Conservation (phyloP, 35 echinoderm and acorn worm genomes). For the Diadema setosum region DNA sequence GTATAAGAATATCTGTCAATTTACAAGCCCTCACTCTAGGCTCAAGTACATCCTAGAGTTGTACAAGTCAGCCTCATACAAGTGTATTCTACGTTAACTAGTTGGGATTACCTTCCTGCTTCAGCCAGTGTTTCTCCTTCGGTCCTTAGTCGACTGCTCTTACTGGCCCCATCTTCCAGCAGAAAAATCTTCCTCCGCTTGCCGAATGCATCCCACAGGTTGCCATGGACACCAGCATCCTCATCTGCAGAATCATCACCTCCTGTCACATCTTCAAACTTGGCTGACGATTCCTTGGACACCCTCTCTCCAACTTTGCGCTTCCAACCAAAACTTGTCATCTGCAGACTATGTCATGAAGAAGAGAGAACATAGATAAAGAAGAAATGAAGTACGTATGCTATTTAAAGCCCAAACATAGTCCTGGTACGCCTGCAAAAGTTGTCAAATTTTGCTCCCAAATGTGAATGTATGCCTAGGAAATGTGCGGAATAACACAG, state of each 20-base stretch:
- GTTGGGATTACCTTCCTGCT: constrained; percentile 69
- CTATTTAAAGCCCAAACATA: background rate
- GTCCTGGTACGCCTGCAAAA: too few species aligned
- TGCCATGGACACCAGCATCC: constrained; percentile 18
- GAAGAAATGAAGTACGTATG: too few species aligned
- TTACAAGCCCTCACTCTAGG: too few species aligned
- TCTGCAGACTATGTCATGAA: background rate
- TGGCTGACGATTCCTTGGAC: constrained; percentile 20
- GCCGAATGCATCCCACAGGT: constrained; percentile 29
- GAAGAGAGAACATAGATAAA: background rate
- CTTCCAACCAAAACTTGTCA: constrained; percentile 98
- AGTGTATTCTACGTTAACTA: background rate
- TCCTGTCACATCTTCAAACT: constrained; percentile 44
- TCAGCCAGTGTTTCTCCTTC: constrained; percentile 79
- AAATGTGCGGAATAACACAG: too few species aligned
- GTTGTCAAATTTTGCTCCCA: too few species aligned
- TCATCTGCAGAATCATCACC: background rate
- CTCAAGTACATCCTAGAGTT: too few species aligned
- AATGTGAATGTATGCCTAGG: too few species aligned
- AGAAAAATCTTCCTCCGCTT: constrained; percentile 74
- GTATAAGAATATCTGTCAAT: background rate
- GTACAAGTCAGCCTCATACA: too few species aligned
- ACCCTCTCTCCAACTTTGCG: constrained; percentile 55
- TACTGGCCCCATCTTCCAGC: constrained; percentile 64
- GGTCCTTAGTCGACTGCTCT: constrained; percentile 63